Base-by-base conservation (phyloP, 2,797 vertebrate genomes). In the Leptoclinus maculatus region DNA sequence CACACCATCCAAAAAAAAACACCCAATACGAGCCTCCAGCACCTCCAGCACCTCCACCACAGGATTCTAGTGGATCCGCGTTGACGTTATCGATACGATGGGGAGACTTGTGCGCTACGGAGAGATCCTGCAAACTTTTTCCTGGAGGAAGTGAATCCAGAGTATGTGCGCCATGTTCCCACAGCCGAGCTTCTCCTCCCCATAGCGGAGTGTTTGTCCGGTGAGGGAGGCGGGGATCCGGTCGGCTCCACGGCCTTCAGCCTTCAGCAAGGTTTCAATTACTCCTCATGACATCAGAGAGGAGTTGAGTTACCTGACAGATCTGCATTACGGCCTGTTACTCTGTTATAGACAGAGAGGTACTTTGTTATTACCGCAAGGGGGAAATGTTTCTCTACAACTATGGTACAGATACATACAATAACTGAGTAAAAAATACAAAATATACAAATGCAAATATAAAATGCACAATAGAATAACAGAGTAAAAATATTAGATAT, bases 91-190 rank as follows among this genome's bases (percentile, higher is more conserved):
- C 49, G 65, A 12, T 21, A 0, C 34, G 4, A 4, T 0, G 32
- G 6, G 23, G 4, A 6, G 11, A 19, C 7, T 0, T 2, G 34
- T 2, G 67, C 0, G 74, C 56, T 68, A 57, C 1, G 57, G 0
- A 0, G 32, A 62, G 34, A 19, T 3, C 10, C 36, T 66, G 4
- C 74, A 3, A 21, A 43, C 45, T 65, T 75, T 69, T 47, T 78
- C 70, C 49, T 27, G 79, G 49, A 51, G 64, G 80, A 82, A 91
- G 71, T 93, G 78, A 84, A 85, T 86, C 88, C 88, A n/a, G 71
- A 83, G 80, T 76, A 76, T 84, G 78, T 90, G 90, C 95, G 94
- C 95, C 95, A 94, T 95, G 94, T 95, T 95, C 88, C 89, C 85
- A 88, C 86, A 69, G 91, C 86, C 79, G 84, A 79, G 76, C 90